Percentiles rank a stretch among this genome's conserved stretches.
phyloP scores from a whole-genome alignment of 2,797 vertebrate genomes.

The Rachycentron canadum region DNA sequence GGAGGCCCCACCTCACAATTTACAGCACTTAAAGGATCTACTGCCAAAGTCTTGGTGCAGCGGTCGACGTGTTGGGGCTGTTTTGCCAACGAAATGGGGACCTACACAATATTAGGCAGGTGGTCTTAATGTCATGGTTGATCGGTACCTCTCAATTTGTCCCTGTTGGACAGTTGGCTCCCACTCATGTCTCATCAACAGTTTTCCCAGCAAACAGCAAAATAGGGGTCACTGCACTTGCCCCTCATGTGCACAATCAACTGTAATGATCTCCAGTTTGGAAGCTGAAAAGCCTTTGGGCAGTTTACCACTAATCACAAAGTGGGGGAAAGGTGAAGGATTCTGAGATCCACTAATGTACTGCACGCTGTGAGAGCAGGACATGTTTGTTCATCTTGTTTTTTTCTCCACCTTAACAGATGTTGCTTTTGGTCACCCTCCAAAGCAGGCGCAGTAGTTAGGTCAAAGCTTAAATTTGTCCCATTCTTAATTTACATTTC shows the following conservation, averaged over 20 bases:
- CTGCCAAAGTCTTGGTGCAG: too few relatives aligned
- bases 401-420: constrained; percentile 67
- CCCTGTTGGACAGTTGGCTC: background rate
- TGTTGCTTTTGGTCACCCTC: constrained; percentile 62
- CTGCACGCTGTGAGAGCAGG: constrained; percentile 41
- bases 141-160: too few relatives aligned
- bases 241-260: constrained; percentile 17
- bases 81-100: too few relatives aligned
- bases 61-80: too few relatives aligned
- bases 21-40: too few relatives aligned
- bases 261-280: constrained; percentile 20
- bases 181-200: constrained; percentile 5
- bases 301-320: constrained; percentile 36
- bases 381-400: constrained; percentile 74
- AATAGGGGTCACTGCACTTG: background rate
- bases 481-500: too few relatives aligned
- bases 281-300: constrained; percentile 33
- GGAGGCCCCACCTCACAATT: too few relatives aligned
- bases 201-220: constrained; percentile 3
- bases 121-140: too few relatives aligned
- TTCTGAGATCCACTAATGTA: constrained; percentile 66
- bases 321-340: constrained; percentile 73
- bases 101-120: too few relatives aligned
- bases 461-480: background rate
- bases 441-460: constrained; percentile 19